Evolutionary conservation across 2,113 vertebrate species (phyloP).

Genomic region (Apteryx mantelli): DNA sequence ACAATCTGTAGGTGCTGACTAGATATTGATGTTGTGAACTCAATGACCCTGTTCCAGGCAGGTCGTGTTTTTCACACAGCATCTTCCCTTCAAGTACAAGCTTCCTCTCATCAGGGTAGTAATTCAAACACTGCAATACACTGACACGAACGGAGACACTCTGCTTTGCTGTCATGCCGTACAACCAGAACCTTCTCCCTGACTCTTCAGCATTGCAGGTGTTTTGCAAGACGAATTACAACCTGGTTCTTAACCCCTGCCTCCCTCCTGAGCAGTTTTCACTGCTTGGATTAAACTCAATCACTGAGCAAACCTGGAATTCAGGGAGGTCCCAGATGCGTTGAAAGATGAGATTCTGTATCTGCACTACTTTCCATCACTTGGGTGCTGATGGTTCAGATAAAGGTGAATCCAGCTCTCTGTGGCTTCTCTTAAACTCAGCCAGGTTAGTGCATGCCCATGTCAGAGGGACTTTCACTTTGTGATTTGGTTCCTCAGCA

Average conservation of each 20-base stretch:
- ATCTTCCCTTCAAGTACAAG: neutral
- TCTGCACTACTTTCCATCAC: neutral
- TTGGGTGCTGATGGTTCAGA: neutral
- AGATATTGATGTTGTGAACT: conserved; percentile 9
- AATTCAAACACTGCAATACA: neutral
- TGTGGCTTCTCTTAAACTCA: neutral
- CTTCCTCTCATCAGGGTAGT: neutral
- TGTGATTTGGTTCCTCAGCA: fast-evolving
- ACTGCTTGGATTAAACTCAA: neutral
- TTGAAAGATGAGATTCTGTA: neutral
- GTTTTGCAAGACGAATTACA: neutral
- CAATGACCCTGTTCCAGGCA: neutral
- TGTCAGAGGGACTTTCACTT: neutral
- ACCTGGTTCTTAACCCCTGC: neutral
- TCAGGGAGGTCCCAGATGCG: neutral
- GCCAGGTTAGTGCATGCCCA: neutral
- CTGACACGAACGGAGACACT: neutral
- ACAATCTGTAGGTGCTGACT: neutral
- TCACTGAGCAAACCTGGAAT: neutral
- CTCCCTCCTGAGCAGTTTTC: neutral
- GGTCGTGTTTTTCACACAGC: neutral
- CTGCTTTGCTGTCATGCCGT: neutral
- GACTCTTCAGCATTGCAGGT: neutral
- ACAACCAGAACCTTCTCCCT: neutral
- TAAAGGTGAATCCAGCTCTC: neutral